A percentile compares a stretch with the other conserved stretches of the same genome.
Conservation (phyloP, 2,113 vertebrate species). For the Ardeotis arabs region DNA sequence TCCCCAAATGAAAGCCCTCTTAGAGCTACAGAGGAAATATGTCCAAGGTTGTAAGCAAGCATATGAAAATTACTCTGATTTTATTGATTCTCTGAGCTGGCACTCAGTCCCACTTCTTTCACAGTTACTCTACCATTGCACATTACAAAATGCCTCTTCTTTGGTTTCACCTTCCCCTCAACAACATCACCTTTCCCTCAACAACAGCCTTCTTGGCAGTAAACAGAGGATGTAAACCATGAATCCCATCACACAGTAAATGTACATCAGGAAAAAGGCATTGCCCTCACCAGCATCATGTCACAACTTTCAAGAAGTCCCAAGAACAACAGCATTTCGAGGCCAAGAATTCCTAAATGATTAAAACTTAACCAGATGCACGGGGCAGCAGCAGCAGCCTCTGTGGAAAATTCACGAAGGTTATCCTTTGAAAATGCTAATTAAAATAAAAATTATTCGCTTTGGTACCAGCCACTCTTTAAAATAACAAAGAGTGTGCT, state of each 20-base stretch:
- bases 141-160: not conserved
- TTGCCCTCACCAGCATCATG: not conserved
- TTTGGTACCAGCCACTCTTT: conserved; percentile 46
- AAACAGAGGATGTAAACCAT: not conserved
- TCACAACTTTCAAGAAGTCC: not conserved
- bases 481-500: conserved; percentile 50
- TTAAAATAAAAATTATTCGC: conserved; percentile 38
- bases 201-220: not conserved
- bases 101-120: not conserved
- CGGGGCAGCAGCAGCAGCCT: not conserved
- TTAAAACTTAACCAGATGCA: conserved; percentile 34
- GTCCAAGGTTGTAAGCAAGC: not conserved
- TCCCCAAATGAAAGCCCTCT: not conserved
- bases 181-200: not conserved
- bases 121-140: not conserved
- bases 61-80: not conserved
- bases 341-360: conserved; percentile 14
- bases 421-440: conserved; percentile 62
- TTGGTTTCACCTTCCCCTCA: not conserved
- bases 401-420: conserved; percentile 23
- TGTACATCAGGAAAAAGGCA: not conserved
- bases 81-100: not conserved
- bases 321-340: conserved; percentile 13
- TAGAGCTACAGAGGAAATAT: not conserved
- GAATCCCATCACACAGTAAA: not conserved